A percentile compares a stretch with the other conserved stretches of the same genome.
These are phyloP conservation scores for Acleris laterana DNA, from an alignment of 2,888 invertebrate genomes.

Conservation along the genomic window DNA sequence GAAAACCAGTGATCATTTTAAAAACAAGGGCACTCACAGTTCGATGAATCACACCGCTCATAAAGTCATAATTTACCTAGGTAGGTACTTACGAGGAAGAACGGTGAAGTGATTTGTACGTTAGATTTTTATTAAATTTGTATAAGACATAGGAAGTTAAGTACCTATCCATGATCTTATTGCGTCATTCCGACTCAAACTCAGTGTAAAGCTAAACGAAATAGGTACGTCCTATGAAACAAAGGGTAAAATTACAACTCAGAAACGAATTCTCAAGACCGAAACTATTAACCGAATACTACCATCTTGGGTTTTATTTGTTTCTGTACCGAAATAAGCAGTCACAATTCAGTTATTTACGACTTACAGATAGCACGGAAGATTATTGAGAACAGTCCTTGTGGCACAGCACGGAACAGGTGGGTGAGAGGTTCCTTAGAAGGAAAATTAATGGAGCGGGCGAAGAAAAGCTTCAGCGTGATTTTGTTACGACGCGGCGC, in stretches of 20 bases:
- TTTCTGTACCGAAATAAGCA: conserved; percentile 18
- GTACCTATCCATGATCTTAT: too few relatives aligned
- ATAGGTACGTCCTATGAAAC: neutral
- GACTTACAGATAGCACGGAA: conserved; percentile 16
- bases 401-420: neutral
- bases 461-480: conserved; percentile 44
- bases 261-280: conserved; percentile 14
- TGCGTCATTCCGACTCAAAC: too few relatives aligned
- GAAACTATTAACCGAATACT: conserved; percentile 9
- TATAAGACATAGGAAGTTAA: too few relatives aligned
- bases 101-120: too few relatives aligned
- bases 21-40: too few relatives aligned
- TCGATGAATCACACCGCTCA: too few relatives aligned
- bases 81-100: too few relatives aligned
- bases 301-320: conserved; percentile 14
- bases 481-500: conserved; percentile 26
- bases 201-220: conserved; percentile 23
- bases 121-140: too few relatives aligned
- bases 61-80: too few relatives aligned
- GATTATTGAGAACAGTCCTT: conserved; percentile 8
- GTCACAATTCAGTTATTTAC: conserved; percentile 16
- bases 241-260: conserved; percentile 16
- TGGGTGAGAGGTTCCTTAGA: neutral
- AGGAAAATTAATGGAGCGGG: conserved; percentile 1
- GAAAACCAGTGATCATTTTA: too few relatives aligned